Percentiles rank a stretch among this genome's conserved stretches.
Conservation (phyloP, 2,888 invertebrate species). For the Apantesis nais region DNA sequence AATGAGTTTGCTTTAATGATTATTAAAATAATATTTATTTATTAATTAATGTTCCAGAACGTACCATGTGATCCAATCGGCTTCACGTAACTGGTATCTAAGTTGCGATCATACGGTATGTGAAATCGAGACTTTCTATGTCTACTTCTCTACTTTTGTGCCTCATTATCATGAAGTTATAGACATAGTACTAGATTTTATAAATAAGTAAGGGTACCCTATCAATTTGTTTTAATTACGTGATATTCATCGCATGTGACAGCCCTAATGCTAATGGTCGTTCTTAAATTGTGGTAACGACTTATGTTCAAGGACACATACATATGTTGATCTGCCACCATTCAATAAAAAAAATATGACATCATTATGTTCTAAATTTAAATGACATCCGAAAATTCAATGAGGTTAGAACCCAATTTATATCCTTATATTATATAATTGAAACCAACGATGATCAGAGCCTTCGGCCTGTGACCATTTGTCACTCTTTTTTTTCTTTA, state of each 20-base stretch:
- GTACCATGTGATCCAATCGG: too few relatives aligned
- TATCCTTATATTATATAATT: too few relatives aligned
- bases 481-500: too few relatives aligned
- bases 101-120: not conserved
- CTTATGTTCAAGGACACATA: not conserved
- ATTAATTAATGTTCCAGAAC: not conserved
- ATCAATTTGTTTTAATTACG: not conserved
- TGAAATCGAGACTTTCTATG: not conserved
- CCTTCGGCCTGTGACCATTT: too few relatives aligned
- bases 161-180: too few relatives aligned
- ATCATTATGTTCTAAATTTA: not conserved
- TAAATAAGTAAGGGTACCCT: too few relatives aligned
- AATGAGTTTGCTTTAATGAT: too few relatives aligned
- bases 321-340: not conserved
- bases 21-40: not conserved
- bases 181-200: too few relatives aligned
- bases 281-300: not conserved
- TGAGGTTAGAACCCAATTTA: not conserved
- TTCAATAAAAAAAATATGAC: not conserved
- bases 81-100: too few relatives aligned
- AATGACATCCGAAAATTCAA: not conserved
- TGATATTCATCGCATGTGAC: not conserved
- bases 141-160: not conserved
- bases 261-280: not conserved
- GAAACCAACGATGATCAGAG: too few relatives aligned